phyloP scores from a whole-genome alignment of 2,113 vertebrate species.

The Collichthys lucidus region DNA sequence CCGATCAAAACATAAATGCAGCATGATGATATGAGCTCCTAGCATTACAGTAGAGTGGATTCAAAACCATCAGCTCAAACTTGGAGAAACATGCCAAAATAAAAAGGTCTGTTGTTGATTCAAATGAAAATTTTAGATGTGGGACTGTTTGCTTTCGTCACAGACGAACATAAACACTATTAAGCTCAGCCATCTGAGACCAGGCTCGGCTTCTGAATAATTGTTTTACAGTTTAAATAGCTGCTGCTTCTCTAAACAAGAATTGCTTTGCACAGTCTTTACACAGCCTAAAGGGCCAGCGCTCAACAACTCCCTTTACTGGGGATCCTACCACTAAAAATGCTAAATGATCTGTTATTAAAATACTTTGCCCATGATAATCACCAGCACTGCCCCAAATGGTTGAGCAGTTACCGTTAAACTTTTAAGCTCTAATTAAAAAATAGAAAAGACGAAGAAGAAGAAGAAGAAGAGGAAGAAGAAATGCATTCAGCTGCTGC shows the following conservation, averaged over 20 bases:
- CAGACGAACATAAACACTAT: background rate
- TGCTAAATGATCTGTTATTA: conserved; percentile 77
- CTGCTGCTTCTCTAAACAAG: background rate
- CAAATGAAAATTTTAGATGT: background rate
- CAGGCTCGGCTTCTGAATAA: conserved; percentile 5
- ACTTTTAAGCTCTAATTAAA: conserved; percentile 82
- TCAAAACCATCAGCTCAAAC: background rate
- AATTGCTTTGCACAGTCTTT: conserved; percentile 13
- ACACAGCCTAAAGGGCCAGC: conserved; percentile 29
- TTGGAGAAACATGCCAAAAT: background rate
- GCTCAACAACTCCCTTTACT: conserved; percentile 26
- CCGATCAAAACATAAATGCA: conserved; percentile 8
- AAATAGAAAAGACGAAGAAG: conserved; percentile 59
- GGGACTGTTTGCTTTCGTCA: background rate
- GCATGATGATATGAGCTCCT: background rate
- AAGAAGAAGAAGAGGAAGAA: conserved; percentile 48
- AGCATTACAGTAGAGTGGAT: background rate
- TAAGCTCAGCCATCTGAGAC: background rate
- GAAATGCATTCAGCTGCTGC: conserved; percentile 60
- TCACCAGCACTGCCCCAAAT: conserved; percentile 67
- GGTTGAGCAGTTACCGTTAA: conserved; percentile 72
- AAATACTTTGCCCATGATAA: conserved; percentile 78
- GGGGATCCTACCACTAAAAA: conserved; percentile 46
- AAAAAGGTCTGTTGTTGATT: background rate
- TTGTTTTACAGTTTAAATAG: conserved; percentile 26